Evolutionary conservation across 2,888 invertebrate genomes (phyloP).

Genomic region (Hylaea fasciaria): DNA sequence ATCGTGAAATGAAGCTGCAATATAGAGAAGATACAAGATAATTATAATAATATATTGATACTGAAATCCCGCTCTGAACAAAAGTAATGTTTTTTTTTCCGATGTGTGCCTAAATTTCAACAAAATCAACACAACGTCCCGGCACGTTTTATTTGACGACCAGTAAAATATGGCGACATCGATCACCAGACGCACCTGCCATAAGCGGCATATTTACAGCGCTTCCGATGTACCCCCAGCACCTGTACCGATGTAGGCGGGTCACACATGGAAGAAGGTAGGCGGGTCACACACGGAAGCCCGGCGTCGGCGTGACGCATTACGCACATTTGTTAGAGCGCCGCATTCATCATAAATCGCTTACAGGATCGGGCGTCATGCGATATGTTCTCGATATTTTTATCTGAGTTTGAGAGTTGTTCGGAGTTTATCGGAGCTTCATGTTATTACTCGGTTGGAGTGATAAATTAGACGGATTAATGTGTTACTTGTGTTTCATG

Average conservation of each 20-base stretch:
- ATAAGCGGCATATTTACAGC: constrained; percentile 22
- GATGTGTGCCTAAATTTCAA: not conserved
- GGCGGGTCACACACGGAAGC: not conserved
- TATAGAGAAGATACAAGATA: too few species aligned
- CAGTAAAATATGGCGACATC: constrained; percentile 10
- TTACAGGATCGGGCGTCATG: constrained; percentile 21
- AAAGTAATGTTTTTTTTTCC: not conserved
- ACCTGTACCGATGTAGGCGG: not conserved
- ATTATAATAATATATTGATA: too few species aligned
- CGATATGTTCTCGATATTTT: constrained; percentile 34
- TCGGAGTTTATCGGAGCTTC: constrained; percentile 17
- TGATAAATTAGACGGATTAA: constrained; percentile 21
- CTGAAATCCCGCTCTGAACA: too few species aligned
- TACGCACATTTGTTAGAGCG: constrained; percentile 33
- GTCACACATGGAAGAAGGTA: too few species aligned
- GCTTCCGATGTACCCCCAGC: constrained; percentile 1
- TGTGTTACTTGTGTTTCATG: constrained; percentile 4
- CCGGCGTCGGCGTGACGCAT: constrained; percentile 34
- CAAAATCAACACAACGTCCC: not conserved
- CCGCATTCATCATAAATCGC: constrained; percentile 41
- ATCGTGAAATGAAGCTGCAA: too few species aligned
- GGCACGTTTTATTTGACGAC: constrained; percentile 9
- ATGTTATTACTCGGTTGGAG: constrained; percentile 3
- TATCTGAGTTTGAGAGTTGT: constrained; percentile 18
- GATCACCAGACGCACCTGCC: constrained; percentile 23